Base-by-base conservation (phyloP, 2,797 vertebrate genomes). In the Pseudochromis fuscus region DNA sequence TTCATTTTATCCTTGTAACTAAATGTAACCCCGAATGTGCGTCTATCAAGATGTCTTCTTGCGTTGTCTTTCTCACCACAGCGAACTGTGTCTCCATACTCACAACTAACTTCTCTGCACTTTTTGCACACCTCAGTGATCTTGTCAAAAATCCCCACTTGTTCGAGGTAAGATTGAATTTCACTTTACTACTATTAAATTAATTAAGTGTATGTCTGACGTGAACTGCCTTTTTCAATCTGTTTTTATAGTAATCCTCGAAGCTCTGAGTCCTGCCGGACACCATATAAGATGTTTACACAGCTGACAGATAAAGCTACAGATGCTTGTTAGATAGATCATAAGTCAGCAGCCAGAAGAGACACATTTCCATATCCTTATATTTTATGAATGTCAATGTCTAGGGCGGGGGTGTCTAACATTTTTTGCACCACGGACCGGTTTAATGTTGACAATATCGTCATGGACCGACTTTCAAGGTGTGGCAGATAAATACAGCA, bases 81-180 rank as follows among this genome's bases (percentile, higher is more conserved):
- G 5, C 31, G 9, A 8, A 27, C 10, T 33, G 27, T 49, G 37
- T 45, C 23, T 30, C 38, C 52, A 38, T 23, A 23, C 28, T 18
- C 31, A 37, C 18, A 35, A 18, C 19, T 37, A 40, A 15, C 40
- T 12, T 18, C 28, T 44, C 7, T 28, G 37, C 5, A 48, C 40
- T 18, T 27, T 18, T 40, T 28, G n/a, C 18, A 63, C 25, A 51
- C 45, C 55, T 33, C 46, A 51, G 33, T 35, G 42, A 35, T 53
- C 27, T 24, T 71, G 66, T 42, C 18, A 58, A 48, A 62, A 63
- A 30, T 27, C 28, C 49, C 25, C 38, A 62, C 56, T 50, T 50
- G 25, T 42, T 30, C 35, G 57, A 51, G 52, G 37, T 33, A 67
- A 63, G 21, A 40, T 4, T 58, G 24, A 3, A 63, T 63, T 46